Conservation (phyloP, 2,797 vertebrate genomes). For the Lagodon rhomboides region DNA sequence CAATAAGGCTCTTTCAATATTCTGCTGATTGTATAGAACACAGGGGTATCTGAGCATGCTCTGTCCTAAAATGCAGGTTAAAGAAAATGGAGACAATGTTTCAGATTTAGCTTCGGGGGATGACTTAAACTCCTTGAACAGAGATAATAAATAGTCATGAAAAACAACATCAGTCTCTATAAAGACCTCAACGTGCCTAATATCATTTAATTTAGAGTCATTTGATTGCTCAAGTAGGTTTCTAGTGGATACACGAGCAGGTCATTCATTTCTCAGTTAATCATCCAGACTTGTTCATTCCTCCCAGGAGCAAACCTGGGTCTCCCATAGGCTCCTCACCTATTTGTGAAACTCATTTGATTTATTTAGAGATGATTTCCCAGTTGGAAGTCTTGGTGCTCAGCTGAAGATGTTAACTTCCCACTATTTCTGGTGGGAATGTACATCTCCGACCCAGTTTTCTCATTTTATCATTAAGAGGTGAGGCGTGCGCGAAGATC, state of each 20-base stretch:
- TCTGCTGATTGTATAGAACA: slow-evolving; percentile 8
- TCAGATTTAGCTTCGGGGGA: slow-evolving; percentile 29
- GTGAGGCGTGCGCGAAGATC: slow-evolving; percentile 74
- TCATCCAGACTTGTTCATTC: slow-evolving; percentile 82
- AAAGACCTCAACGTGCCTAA: slow-evolving; percentile 66
- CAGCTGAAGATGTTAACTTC: slow-evolving; percentile 84
- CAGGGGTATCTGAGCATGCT: slow-evolving; percentile 9
- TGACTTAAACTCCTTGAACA: slow-evolving; percentile 42
- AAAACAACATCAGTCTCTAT: slow-evolving; percentile 69
- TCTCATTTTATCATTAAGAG: slow-evolving; percentile 83
- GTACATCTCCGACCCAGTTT: slow-evolving; percentile 85
- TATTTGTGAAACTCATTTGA: slow-evolving; percentile 87
- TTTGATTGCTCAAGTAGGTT: slow-evolving; percentile 80
- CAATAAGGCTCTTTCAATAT: slow-evolving; percentile 12
- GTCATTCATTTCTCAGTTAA: slow-evolving; percentile 86
- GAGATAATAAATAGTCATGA: slow-evolving; percentile 57
- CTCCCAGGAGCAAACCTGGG: slow-evolving; percentile 82
- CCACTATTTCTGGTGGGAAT: slow-evolving; percentile 83
- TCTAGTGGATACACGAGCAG: slow-evolving; percentile 78
- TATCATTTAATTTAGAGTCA: slow-evolving; percentile 78
- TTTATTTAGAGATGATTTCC: slow-evolving; percentile 89
- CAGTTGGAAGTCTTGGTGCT: slow-evolving; percentile 83
- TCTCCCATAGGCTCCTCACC: slow-evolving; percentile 83
- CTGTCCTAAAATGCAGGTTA: slow-evolving; percentile 29
- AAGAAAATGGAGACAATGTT: slow-evolving; percentile 34